A percentile compares a stretch with the other conserved stretches of the same genome.
Evolutionary conservation across 2,797 vertebrate genomes (phyloP).

Genomic region (Smutsia gigantea): DNA sequence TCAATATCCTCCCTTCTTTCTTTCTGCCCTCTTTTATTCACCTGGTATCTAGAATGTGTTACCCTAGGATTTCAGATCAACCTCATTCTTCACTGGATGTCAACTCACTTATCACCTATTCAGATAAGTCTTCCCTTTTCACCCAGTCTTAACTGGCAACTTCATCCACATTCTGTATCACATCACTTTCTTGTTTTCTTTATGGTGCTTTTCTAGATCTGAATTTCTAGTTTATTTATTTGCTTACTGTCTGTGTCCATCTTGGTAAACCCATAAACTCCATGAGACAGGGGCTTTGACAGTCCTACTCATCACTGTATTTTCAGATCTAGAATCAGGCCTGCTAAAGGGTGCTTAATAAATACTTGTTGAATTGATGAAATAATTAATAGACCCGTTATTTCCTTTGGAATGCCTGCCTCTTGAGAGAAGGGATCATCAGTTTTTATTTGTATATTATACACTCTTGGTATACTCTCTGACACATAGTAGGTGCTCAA

Average conservation of each 20-base stretch:
- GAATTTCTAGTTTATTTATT: constrained; percentile 23
- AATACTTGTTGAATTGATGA: not conserved
- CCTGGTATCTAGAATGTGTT: not conserved
- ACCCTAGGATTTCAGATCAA: not conserved
- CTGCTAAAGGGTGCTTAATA: not conserved
- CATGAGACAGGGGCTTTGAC: not conserved
- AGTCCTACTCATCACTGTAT: not conserved
- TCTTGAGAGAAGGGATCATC: not conserved
- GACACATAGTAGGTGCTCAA: not conserved
- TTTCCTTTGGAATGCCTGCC: not conserved
- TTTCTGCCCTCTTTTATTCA: not conserved
- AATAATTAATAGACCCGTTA: not conserved
- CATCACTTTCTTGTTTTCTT: not conserved
- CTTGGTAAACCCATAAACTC: not conserved
- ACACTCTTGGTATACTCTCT: not conserved
- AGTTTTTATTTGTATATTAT: not conserved
- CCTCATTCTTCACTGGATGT: not conserved
- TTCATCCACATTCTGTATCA: not conserved
- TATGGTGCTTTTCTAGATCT: not conserved
- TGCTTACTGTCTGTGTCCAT: not conserved
- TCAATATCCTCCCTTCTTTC: not conserved
- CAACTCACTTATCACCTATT: not conserved
- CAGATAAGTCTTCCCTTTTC: not conserved
- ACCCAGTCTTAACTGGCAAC: not conserved
- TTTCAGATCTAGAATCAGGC: constrained; percentile 33